Evolutionary conservation across 1,140 invertebrate species (phyloP).

Genomic region (Orchestia grillus): DNA sequence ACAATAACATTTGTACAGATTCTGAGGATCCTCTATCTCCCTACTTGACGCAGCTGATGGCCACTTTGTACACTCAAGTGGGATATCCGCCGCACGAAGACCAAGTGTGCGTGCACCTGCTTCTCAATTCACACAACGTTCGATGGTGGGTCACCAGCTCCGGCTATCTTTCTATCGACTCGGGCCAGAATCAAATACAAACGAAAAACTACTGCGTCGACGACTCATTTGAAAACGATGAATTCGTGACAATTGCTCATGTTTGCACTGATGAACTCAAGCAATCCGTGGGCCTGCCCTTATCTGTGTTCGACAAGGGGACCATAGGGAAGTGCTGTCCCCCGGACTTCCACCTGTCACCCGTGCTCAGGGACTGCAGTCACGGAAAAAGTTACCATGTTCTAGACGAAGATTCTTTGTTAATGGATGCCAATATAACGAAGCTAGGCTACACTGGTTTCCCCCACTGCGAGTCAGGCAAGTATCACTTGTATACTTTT

Average conservation of each 20-base stretch:
- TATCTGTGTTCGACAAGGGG: constrained; percentile 14
- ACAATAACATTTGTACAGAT: background rate
- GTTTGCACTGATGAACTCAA: constrained; percentile 41
- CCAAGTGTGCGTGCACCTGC: constrained; percentile 1
- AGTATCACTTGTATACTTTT: constrained; percentile 7
- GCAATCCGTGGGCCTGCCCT: constrained; percentile 13
- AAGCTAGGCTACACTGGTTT: constrained; percentile 21
- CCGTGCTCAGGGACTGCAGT: background rate
- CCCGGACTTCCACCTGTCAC: background rate
- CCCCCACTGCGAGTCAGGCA: constrained; percentile 29
- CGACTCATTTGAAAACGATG: background rate
- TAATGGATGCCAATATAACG: background rate
- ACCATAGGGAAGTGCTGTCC: constrained; percentile 27
- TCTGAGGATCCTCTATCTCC: constrained; percentile 3
- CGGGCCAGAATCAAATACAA: background rate
- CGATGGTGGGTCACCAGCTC: constrained; percentile 38
- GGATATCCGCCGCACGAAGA: background rate
- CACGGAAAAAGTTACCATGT: background rate
- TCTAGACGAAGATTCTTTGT: constrained; percentile 16
- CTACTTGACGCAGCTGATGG: constrained; percentile 27
- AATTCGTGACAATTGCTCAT: constrained; percentile 5
- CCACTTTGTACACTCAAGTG: background rate
- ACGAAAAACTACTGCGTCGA: constrained; percentile 28
- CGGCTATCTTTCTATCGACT: constrained; percentile 2
- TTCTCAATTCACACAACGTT: background rate